phyloP scores from a whole-genome alignment of 2,113 vertebrate genomes.

The Tragulus kanchil region DNA sequence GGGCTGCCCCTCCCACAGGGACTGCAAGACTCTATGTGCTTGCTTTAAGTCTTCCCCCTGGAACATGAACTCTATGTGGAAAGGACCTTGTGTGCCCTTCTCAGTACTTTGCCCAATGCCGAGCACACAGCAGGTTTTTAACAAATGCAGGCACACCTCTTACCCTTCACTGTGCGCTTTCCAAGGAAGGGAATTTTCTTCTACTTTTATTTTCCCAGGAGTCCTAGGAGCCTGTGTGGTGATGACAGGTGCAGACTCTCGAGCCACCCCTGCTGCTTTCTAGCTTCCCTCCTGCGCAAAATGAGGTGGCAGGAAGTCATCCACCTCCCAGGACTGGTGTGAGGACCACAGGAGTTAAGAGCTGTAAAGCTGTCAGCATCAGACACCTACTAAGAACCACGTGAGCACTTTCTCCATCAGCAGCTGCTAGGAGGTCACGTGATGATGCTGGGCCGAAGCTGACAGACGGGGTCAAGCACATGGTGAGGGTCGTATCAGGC shows the following conservation, averaged over 20 bases:
- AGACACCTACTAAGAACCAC: neutral
- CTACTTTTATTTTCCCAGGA: neutral
- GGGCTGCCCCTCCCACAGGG: neutral
- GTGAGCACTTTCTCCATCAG: neutral
- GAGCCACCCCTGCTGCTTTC: neutral
- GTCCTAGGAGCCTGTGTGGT: neutral
- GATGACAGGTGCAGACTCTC: neutral
- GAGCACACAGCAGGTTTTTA: neutral
- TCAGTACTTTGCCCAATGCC: neutral
- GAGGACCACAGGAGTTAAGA: neutral
- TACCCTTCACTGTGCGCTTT: neutral
- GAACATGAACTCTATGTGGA: neutral
- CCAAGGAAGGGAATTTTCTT: neutral
- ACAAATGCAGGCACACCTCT: neutral
- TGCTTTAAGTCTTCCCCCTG: neutral
- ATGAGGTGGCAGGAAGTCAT: neutral
- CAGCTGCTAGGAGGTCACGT: neutral
- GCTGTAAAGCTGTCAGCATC: neutral
- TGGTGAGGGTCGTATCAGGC: neutral
- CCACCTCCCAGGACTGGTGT: too few species aligned
- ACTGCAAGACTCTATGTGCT: neutral
- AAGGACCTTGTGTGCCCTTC: neutral
- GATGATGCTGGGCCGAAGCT: neutral
- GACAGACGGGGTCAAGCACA: neutral
- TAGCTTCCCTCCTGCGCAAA: neutral